Evolutionary conservation across 1,140 invertebrate species (phyloP).

Genomic region (Pseudomyrmex gracilis): DNA sequence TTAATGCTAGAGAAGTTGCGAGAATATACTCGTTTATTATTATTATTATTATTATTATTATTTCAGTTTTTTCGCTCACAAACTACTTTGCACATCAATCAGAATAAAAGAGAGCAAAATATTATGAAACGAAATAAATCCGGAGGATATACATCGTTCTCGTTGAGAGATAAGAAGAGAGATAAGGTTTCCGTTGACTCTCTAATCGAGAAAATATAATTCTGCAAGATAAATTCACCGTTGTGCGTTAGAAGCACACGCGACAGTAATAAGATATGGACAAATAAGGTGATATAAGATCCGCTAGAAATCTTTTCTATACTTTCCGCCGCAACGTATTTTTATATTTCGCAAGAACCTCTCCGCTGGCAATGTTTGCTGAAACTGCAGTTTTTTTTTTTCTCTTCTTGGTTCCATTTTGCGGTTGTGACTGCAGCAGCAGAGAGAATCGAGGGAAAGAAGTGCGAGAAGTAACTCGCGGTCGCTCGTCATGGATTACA

Average conservation of each 20-base stretch:
- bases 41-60: background rate
- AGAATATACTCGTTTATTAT: background rate
- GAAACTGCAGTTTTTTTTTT: constrained; percentile 46
- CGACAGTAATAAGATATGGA: constrained; percentile 23
- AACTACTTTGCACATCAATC: background rate
- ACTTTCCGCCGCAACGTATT: constrained; percentile 49
- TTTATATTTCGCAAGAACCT: constrained; percentile 64
- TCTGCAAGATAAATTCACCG: no score
- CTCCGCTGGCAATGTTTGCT: constrained; percentile 49
- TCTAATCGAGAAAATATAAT: background rate
- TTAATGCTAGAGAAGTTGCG: background rate
- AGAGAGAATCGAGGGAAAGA: constrained; percentile 8
- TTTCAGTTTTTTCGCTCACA: no score
- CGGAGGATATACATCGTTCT: no score
- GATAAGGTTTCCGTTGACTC: background rate
- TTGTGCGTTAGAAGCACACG: background rate
- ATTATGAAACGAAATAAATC: background rate
- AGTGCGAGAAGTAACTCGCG: constrained; percentile 29
- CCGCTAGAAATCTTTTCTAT: constrained; percentile 26
- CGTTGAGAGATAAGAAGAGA: background rate
- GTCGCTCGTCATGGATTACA: constrained; percentile 54
- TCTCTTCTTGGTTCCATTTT: constrained; percentile 47
- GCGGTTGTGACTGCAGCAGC: constrained; percentile 21
- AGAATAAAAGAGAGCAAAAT: background rate
- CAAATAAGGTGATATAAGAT: background rate